These are phyloP conservation scores for Lamellibrachia satsuma DNA, from an alignment of 2,888 invertebrate species.

Conservation along the genomic window DNA sequence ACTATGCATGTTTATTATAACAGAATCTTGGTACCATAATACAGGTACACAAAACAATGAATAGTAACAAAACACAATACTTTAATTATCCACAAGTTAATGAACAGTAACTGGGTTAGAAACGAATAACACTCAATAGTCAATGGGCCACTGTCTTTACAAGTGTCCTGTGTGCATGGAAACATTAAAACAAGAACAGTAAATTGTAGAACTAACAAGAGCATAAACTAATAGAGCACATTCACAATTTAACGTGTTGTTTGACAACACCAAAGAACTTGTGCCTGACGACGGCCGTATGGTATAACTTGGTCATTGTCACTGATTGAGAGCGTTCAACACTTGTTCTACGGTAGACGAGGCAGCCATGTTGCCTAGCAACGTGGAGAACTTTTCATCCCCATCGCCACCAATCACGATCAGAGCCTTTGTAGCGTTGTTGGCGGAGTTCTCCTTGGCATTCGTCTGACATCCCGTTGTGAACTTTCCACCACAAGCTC, in stretches of 20 bases:
- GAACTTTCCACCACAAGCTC: conserved; percentile 30
- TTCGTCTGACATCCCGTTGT: neutral
- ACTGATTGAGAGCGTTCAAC: neutral
- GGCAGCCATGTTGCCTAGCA: neutral
- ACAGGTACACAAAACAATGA: neutral
- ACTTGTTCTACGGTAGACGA: neutral
- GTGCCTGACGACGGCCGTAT: neutral
- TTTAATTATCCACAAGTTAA: neutral
- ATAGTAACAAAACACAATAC: neutral
- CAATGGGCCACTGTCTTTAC: neutral
- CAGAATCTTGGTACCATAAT: neutral
- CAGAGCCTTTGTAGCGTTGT: neutral
- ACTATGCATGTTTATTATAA: neutral
- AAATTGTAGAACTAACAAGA: neutral
- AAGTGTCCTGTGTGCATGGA: neutral
- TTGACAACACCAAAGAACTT: neutral
- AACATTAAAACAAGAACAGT: neutral
- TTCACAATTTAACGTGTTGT: neutral
- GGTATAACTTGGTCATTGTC: neutral
- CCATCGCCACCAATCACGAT: neutral
- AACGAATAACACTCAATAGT: neutral
- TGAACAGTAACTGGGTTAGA: neutral
- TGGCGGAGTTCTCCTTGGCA: neutral
- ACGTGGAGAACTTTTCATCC: neutral
- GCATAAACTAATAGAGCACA: neutral